phyloP scores from a whole-genome alignment of 2,888 invertebrate species.

The Drosophila putrida region DNA sequence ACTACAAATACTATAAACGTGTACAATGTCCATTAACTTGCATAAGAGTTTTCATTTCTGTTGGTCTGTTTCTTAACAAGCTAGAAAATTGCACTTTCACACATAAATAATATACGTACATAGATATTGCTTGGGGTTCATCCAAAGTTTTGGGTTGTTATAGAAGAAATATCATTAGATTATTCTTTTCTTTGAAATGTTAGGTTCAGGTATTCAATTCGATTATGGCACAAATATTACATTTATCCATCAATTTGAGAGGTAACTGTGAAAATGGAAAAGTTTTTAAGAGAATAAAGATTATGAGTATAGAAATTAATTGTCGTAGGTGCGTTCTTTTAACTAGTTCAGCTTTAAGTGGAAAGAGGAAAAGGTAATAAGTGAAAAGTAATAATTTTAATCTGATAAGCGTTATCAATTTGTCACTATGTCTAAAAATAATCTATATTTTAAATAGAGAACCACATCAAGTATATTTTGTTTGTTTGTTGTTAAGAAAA shows the following conservation, averaged over 20 bases:
- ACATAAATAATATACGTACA: conserved; percentile 3
- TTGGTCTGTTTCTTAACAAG: conserved; percentile 40
- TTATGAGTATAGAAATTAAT: not conserved
- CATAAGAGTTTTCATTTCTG: conserved; percentile 12
- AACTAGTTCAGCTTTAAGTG: conserved; percentile 30
- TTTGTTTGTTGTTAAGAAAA: no score
- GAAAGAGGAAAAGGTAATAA: not conserved
- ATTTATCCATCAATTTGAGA: conserved; percentile 10
- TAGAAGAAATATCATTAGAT: conserved; percentile 5
- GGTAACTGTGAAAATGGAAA: conserved; percentile 15
- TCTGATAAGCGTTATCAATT: not conserved
- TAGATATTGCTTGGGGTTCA: conserved; percentile 11
- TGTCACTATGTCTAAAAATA: not conserved
- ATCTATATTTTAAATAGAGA: not conserved
- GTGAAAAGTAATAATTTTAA: not conserved
- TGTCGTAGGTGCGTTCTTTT: conserved; percentile 15
- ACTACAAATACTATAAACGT: conserved; percentile 47
- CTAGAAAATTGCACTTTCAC: conserved; percentile 25
- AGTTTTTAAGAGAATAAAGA: not conserved
- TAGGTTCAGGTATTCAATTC: conserved; percentile 57
- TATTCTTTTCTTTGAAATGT: conserved; percentile 25
- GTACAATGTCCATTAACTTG: conserved; percentile 25
- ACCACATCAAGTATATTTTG: not conserved
- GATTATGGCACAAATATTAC: conserved; percentile 49
- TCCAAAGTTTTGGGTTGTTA: not conserved